Base-by-base conservation (phyloP, 2,113 vertebrate species). In the Platichthys stellatus region DNA sequence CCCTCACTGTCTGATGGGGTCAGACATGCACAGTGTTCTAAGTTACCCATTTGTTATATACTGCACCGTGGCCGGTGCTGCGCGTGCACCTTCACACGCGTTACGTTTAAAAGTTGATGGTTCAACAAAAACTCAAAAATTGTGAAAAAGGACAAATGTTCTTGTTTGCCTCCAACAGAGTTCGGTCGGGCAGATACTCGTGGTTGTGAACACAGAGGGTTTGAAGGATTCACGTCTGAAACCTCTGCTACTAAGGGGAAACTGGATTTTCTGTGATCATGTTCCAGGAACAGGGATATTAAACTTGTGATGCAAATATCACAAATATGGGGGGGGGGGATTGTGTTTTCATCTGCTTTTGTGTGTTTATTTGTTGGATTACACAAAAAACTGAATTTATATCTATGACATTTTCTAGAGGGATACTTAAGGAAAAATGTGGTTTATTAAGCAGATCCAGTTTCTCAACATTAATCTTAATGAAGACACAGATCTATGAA, bases 21-120 rank as follows among this genome's bases (percentile, higher is more conserved):
- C 81, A 81, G 76, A 83, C 71, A 74, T 80, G 79, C 82, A 81
- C 69, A 86, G 83, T 74, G 72, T 83, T 85, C 58, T 60, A 68
- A 73, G 47, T 78, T 62, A 63, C 51, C 66, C 81, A 74, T 70
- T 66, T 69, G 47, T 51, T 51, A 51, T 72, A 51, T 20, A 21
- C 67, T 67, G 72, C 68, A 63, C 67, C 70, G 70, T 66, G 74
- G 80, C 73, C 71, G 66, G 80, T 62, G 76, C 74, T 67, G 82
- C 51, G 58, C 78, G 72, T 64, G 82, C 77, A 83, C 21, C 24
- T 64, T 61, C 83, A 54, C 51, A 54, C 51, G 63, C 76, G 57
- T 69, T 83, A 76, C 75, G 85, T 72, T 31, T 64, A 7, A 51
- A 65, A 69, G 57, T 66, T 63, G 40, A 77, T 63, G 76, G 65